A percentile compares a stretch with the other conserved stretches of the same genome.
These are phyloP conservation scores for Burhinus bistriatus DNA, from an alignment of 2,113 vertebrate species.

Conservation along the genomic window DNA sequence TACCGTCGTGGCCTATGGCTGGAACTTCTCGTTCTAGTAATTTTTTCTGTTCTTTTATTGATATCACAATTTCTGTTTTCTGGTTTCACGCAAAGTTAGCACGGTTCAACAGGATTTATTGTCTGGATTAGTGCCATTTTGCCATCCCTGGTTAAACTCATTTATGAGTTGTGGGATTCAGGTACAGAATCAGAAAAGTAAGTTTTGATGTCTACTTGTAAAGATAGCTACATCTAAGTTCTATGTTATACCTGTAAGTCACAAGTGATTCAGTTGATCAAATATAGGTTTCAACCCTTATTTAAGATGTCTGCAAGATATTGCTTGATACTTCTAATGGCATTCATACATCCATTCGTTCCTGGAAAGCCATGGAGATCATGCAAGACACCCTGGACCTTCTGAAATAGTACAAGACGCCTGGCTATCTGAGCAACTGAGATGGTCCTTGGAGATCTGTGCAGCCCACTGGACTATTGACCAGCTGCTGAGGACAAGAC, in stretches of 20 bases:
- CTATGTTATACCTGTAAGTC: accelerated
- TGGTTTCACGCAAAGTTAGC: background rate
- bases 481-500: background rate
- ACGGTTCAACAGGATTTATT: background rate
- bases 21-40: background rate
- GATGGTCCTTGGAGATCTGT: background rate
- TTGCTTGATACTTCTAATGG: accelerated
- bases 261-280: background rate
- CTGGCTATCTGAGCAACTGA: background rate
- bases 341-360: accelerated
- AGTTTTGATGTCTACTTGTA: background rate
- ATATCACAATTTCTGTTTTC: background rate
- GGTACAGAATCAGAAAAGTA: background rate
- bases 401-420: background rate
- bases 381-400: background rate
- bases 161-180: background rate
- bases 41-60: background rate
- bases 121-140: background rate
- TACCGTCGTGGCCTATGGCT: accelerated
- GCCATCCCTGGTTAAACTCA: accelerated
- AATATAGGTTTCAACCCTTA: background rate
- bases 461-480: background rate
- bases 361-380: background rate
- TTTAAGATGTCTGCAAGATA: background rate
- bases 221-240: background rate